Evolutionary conservation across 2,888 invertebrate genomes (phyloP), one percentile per base, ranked within the genome.

Genomic region (Dendrolimus houi): DNA sequence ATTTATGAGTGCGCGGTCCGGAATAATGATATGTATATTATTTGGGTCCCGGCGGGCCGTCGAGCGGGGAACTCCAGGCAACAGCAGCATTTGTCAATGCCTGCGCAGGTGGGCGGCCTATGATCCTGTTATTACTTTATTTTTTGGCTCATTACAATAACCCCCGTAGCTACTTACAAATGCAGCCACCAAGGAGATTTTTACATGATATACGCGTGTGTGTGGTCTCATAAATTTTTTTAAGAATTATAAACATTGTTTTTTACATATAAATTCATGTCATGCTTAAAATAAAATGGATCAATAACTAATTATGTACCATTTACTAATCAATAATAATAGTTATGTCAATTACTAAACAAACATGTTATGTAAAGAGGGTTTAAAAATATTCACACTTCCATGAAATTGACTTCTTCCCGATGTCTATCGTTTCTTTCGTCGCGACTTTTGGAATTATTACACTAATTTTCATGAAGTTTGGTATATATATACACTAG

Each of bases 21-120:
- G 78, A 84, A 81, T 86, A 85, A 87, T 86, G 83, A 85, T 85
- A 86, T 85, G 87, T 85, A 85, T 85, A 83, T 84, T 85, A 85
- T 87, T 85, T 83, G 84, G 83, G 80, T 70, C 72, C 72, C 72
- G 61, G 69, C 66, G 72, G 72, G 66, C 68, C 69, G 66, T 74
- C 69, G 74, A 72, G 71, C 71, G 68, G 79, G 79, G 77, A 79
- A 72, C 67, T 61, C 63, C 62, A 62, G 60, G 70, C 72, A 72
- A 71, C 77, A 72, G 75, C 71, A 74, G 76, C 81, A 87, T 89
- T 88, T 87, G 85, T 89, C 87, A 87, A 81, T 79, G 83, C 76
- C 77, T 68, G 74, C 75, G 72, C 83, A 84, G 86, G 88, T 88
- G 86, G 85, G 85, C 77, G 70, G 67, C 63, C 70, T 76, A 75